A percentile compares a stretch with the other conserved stretches of the same genome.
phyloP scores from a whole-genome alignment of 2,888 invertebrate species.

The Lordiphosa fenestrarum region DNA sequence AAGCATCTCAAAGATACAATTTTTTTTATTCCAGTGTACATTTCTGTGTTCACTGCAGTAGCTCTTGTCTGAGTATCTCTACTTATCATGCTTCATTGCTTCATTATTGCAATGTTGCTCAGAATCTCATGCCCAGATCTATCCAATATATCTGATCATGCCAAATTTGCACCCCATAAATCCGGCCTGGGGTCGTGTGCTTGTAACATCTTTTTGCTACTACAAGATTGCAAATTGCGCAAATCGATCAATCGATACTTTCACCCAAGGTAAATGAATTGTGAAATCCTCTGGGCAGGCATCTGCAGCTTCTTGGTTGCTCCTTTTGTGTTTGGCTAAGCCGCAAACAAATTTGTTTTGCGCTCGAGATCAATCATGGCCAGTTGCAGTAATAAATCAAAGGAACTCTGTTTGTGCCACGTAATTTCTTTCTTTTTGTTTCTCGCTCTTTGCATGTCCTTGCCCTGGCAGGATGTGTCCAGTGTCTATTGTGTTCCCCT shows the following conservation, averaged over 20 bases:
- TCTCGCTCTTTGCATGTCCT: slow-evolving; percentile 10
- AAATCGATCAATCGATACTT: slow-evolving; percentile 39
- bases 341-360: slow-evolving; percentile 56
- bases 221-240: slow-evolving; percentile 29
- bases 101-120: too few relatives aligned
- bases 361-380: slow-evolving; percentile 59
- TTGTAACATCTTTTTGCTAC: slow-evolving; percentile 30
- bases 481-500: slow-evolving; percentile 35
- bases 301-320: slow-evolving; percentile 16
- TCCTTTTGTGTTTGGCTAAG: slow-evolving; percentile 41
- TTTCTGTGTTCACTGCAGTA: too few relatives aligned
- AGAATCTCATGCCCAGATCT: too few relatives aligned
- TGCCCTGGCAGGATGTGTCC: slow-evolving; percentile 10
- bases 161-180: slow-evolving; percentile 38
- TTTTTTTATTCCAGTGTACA: too few relatives aligned
- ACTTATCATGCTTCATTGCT: too few relatives aligned
- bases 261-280: slow-evolving; percentile 46
- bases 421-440: slow-evolving; percentile 28
- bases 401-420: slow-evolving; percentile 21
- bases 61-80: too few relatives aligned
- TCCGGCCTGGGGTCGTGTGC: slow-evolving; percentile 16
- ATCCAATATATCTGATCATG: slow-evolving; percentile 23
- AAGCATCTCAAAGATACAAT: too few relatives aligned
- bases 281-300: slow-evolving; percentile 45
- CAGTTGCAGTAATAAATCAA: slow-evolving; percentile 28